These are phyloP conservation scores for Micrastur ruficollis DNA, from an alignment of 2,797 vertebrate species.

Conservation along the genomic window DNA sequence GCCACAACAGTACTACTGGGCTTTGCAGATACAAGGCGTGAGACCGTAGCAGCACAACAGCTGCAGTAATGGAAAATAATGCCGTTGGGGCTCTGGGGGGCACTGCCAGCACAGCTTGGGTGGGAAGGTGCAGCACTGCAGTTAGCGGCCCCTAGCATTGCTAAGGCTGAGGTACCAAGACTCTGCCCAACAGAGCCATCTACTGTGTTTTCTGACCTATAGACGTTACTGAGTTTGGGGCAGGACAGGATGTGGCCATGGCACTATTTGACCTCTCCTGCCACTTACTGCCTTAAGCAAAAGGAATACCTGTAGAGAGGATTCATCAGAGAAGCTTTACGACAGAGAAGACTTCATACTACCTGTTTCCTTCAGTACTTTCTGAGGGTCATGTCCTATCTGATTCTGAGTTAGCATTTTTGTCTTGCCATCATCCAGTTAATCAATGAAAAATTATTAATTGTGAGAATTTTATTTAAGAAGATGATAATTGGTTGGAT, in stretches of 20 bases:
- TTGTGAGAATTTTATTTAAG: neutral
- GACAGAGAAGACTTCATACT: neutral
- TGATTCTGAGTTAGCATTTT: neutral
- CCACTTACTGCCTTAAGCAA: neutral
- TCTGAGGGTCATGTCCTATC: neutral
- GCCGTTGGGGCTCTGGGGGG: fast-evolving
- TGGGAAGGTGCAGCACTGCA: neutral
- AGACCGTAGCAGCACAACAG: neutral
- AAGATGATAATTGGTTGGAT: neutral
- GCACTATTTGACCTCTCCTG: neutral
- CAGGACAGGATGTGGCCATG: neutral
- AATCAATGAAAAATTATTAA: neutral
- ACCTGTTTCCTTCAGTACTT: neutral
- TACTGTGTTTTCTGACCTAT: neutral
- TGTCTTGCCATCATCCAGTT: neutral
- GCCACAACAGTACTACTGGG: neutral
- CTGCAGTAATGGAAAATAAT: neutral
- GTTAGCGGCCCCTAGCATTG: too few relatives aligned
- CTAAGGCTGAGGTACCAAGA: neutral
- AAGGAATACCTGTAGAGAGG: neutral
- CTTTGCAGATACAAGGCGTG: neutral
- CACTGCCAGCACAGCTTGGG: neutral
- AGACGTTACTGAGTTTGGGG: too few relatives aligned
- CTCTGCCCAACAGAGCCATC: neutral
- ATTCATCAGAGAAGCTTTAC: neutral